Evolutionary conservation across 2,888 invertebrate genomes (phyloP).

Genomic region (Latrodectus elegans): DNA sequence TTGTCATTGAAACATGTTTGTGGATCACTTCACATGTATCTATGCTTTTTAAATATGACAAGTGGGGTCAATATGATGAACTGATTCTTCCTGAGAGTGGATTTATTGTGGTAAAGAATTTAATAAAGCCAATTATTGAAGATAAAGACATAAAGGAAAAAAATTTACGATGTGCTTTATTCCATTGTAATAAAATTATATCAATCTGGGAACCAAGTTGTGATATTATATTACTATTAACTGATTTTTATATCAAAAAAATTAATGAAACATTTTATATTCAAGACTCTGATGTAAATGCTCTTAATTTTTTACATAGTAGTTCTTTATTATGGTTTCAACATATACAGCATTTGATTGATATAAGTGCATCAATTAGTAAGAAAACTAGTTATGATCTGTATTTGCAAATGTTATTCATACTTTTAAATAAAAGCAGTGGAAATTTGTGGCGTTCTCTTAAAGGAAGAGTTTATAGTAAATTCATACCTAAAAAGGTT

Average conservation of each 20-base stretch:
- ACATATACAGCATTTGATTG: slow-evolving; percentile 13
- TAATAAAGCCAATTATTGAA: slow-evolving; percentile 24
- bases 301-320: slow-evolving; percentile 32
- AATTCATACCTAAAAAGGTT: slow-evolving; percentile 41
- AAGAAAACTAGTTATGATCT: slow-evolving; percentile 39
- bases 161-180: slow-evolving; percentile 22
- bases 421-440: slow-evolving; percentile 27
- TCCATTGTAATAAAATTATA: slow-evolving; percentile 25
- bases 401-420: slow-evolving; percentile 43
- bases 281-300: slow-evolving; percentile 15
- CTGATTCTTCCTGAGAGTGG: slow-evolving; percentile 20
- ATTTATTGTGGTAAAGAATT: slow-evolving; percentile 26
- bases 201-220: slow-evolving; percentile 46
- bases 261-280: slow-evolving; percentile 43
- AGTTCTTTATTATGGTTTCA: slow-evolving; percentile 36
- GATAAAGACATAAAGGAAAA: slow-evolving; percentile 14
- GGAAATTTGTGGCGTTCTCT: slow-evolving; percentile 41
- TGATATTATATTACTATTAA: slow-evolving; percentile 44
- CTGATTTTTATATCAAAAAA: slow-evolving; percentile 55
- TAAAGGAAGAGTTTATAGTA: slow-evolving; percentile 57
- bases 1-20: slow-evolving; percentile 26
- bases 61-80: slow-evolving; percentile 9
- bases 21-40: slow-evolving; percentile 58
- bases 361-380: neutral
- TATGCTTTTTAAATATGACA: slow-evolving; percentile 40